These are phyloP conservation scores for Pollenia amentaria DNA, from an alignment of 2,888 invertebrate genomes.

Conservation along the genomic window DNA sequence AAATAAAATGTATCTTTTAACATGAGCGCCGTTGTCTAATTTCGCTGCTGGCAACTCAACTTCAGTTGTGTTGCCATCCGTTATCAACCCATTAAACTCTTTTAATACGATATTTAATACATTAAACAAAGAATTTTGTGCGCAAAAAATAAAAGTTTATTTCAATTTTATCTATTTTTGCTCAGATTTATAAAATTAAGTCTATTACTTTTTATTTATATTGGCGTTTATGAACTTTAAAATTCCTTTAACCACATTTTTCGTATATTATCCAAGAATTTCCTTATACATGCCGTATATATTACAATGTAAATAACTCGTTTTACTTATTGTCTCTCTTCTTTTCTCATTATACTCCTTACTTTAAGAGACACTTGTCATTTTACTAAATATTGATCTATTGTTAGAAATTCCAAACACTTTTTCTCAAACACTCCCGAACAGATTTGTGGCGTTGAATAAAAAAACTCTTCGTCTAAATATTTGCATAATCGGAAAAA, in stretches of 20 bases:
- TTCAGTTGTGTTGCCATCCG: too few species aligned
- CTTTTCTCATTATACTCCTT: background rate
- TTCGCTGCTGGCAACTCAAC: too few species aligned
- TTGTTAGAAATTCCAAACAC: slow-evolving; percentile 25
- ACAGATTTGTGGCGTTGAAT: background rate
- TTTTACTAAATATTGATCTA: slow-evolving; percentile 60
- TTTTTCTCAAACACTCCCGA: background rate
- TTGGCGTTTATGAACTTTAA: too few species aligned
- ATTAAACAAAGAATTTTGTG: too few species aligned
- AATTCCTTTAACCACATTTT: background rate
- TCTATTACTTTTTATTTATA: too few species aligned
- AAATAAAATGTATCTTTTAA: too few species aligned
- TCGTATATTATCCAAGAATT: background rate
- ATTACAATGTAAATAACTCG: slow-evolving; percentile 45
- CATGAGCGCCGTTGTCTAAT: too few species aligned
- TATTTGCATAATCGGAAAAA: slow-evolving; percentile 70
- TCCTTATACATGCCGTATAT: background rate
- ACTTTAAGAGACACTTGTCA: slow-evolving; percentile 53
- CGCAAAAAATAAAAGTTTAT: too few species aligned
- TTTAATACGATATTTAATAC: too few species aligned
- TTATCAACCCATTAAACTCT: too few species aligned
- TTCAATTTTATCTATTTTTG: too few species aligned
- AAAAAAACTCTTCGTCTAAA: slow-evolving; percentile 28
- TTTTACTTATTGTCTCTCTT: background rate
- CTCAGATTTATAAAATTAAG: too few species aligned